Base-by-base conservation (phyloP, 2,113 vertebrate genomes). In the Prolemur simus region DNA sequence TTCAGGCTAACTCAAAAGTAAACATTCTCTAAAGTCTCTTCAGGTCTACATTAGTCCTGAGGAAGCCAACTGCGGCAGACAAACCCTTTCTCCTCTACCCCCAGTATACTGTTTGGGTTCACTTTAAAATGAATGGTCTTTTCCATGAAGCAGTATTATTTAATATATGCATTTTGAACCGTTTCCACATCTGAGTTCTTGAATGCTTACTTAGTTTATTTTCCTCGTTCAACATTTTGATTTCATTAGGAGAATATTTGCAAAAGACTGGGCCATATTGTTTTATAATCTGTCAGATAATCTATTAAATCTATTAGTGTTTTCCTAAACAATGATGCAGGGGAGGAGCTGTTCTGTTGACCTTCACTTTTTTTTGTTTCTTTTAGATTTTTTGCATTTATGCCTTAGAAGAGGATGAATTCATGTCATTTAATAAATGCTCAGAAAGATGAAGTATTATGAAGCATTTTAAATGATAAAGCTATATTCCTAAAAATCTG, bases 1-100 rank as follows among this genome's bases (percentile, higher is more conserved):
- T 97, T 96, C 52, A 96, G 81, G 25, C 97, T 98, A 49, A 83
- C 88, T 97, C 42, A 97, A 96, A 98, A 98, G 71, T 95, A 97
- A 98, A 94, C 54, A 47, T 88, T 98, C 80, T 89, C 92, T 93
- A 9, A 13, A 68, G 64, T 96, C 92, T 52, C 37, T 97, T 97
- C 94, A 96, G 8, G 74, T 90, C 87, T 90, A 14, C 78, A 73
- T 87, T 76, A 92, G 78, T 88, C 66, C 89, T 66, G 5, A 89
- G 71, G 56, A 96, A 89, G 66, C 85, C 83, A 95, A 91, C 60
- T 54, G 18, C 32, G 73, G 32, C 82, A 89, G 63, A 69, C 25
- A 80, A 47, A 20, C 47, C 78, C 34, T 64, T n/a, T 45, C 0
- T 45, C 91, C 69, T 54, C 68, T 88, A 20, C 64, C 63, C 9